Percentiles rank a stretch among this genome's conserved stretches.
phyloP scores from a whole-genome alignment of 2,888 invertebrate genomes.

The Adineta ricciae region DNA sequence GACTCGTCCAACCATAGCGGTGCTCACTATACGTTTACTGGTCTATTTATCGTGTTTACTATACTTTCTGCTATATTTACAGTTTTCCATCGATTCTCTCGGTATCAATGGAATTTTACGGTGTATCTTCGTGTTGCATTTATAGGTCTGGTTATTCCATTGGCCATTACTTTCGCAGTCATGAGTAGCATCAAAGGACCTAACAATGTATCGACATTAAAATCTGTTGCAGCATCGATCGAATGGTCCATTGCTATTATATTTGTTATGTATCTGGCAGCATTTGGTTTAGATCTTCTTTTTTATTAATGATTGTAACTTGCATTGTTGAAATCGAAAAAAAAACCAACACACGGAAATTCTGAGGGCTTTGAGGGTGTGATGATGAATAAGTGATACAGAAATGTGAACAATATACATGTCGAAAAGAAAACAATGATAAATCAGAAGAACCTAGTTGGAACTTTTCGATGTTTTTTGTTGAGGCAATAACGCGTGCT shows the following conservation, averaged over 20 bases:
- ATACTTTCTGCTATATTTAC: background rate
- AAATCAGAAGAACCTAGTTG: no score
- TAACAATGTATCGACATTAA: background rate
- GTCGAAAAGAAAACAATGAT: no score
- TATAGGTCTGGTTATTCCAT: background rate
- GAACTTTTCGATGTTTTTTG: no score
- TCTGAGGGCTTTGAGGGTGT: no score
- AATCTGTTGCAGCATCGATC: background rate
- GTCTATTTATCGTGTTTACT: background rate
- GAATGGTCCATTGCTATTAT: background rate
- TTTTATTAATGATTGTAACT: no score
- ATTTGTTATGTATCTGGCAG: background rate
- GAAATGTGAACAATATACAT: no score
- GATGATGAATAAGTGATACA: no score
- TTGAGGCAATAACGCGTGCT: no score
- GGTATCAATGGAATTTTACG: background rate
- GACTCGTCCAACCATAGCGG: background rate
- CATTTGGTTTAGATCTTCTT: background rate
- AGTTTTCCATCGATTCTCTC: background rate
- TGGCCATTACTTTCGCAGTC: background rate
- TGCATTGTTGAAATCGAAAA: no score
- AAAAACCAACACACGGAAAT: no score
- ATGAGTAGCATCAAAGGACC: background rate
- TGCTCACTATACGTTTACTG: background rate
- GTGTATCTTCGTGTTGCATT: background rate